Evolutionary conservation across 2,888 invertebrate species (phyloP), one percentile per base, ranked within the genome.

Genomic region (Eulithis testata): DNA sequence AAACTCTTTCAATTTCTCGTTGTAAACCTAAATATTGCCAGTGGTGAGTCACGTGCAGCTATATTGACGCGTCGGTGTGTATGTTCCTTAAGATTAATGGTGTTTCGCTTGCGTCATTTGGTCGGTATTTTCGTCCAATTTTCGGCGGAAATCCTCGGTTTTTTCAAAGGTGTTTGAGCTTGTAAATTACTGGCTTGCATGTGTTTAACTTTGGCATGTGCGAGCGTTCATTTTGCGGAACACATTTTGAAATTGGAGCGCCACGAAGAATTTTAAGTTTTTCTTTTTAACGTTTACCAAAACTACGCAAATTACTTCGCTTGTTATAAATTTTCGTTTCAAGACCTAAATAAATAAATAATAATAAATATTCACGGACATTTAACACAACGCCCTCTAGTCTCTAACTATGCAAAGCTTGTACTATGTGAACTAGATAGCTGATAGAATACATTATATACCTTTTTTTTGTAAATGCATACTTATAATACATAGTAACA

Each of bases 51-150:
- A 76, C 75, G 76, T 64, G 61, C 69, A 57, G 63, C 66, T 69
- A 65, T 65, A 65, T 69, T 65, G 69, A 71, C 66, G 63, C 53
- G 63, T 54, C 55, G 56, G 69, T 76, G 73, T 74, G 71, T 63
- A 62, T 60, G 52, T 58, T 60, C 63, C 73, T 74, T 74, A 59
- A 73, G 73, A 77, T 76, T 74, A 76, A 77, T 81, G 71, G 72
- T 49, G 58, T 73, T 73, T 62, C 73, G 66, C 68, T 73, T 70
- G 70, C 73, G 59, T 64, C 72, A 73, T 74, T 79, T 74, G 68
- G 69, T 65, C 62, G 68, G 65, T 51, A 66, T 72, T 74, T 74
- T 72, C 60, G 63, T 67, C 63, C 67, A 63, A 67, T 67, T 67
- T 67, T 64, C 63, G 57, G 31, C 31, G 63, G 59, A 63, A 63